Evolutionary conservation across 2,113 vertebrate species (phyloP), one percentile per base, ranked within the genome.

Genomic region (Mungos mungo): DNA sequence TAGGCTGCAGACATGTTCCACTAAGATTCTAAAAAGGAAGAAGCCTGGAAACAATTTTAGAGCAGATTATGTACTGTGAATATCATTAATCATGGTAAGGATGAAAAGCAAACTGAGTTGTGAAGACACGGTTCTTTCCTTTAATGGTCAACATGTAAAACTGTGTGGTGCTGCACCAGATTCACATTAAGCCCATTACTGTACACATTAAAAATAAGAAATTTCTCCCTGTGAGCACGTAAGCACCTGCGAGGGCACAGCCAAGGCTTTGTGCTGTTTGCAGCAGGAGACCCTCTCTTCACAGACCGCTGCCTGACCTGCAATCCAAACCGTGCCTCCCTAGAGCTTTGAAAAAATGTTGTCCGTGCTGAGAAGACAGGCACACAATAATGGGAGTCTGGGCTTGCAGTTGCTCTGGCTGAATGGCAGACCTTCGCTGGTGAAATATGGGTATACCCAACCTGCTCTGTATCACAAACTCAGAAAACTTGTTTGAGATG

Each of bases 71-170:
- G 72, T 47, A 27, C 80, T 82, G 80, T 2, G 27, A 89, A 18
- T 57, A 50, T 52, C 41, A 50, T 81, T 74, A 91, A 66, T 45
- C 80, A 87, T 31, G 45, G 69, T 83, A 76, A 96, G n/a, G 95
- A 94, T 89, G 45, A 38, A 89, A 95, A 94, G 23, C 35, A 47
- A 82, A 80, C 27, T 84, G 80, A 92, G 38, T 57, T 84, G 69
- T 33, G 84, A 90, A 69, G 80, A 95, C 79, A 80, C 0, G 1
- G 79, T 38, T 92, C 54, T 95, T 94, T 87, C 79, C 47, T 95
- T 96, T 96, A 92, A 88, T 74, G 66, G 47, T 80, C 86, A 86
- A 68, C 15, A 7, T 80, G 23, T 90, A 50, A 92, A 95, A 90
- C 12, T 88, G 38, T 11, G 72, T 54, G 65, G 13, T 57, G 52